These are phyloP conservation scores for Dryococelus australis DNA, from an alignment of 2,888 invertebrate species.

Conservation along the genomic window DNA sequence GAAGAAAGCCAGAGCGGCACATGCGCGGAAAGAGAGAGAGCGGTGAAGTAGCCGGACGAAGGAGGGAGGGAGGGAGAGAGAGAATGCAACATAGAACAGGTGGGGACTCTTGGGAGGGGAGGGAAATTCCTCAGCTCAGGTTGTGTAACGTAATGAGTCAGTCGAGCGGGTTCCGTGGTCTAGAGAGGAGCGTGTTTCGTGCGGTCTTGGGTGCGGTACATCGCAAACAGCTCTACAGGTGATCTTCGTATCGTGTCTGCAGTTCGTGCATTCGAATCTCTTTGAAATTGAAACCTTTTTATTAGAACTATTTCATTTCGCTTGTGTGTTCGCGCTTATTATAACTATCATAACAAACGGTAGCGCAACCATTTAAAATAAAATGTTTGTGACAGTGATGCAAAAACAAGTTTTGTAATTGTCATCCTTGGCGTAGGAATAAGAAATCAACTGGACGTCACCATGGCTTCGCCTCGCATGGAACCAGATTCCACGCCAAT, in stretches of 20 bases:
- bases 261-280: background rate
- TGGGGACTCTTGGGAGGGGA: background rate
- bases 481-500: conserved; percentile 84
- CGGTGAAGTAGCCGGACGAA: too few species aligned
- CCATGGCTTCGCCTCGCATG: conserved; percentile 54
- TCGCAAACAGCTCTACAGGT: background rate
- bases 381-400: background rate
- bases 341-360: background rate
- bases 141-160: conserved; percentile 11
- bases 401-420: background rate
- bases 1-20: background rate
- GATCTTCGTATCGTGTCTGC: background rate
- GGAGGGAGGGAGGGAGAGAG: background rate
- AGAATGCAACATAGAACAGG: background rate
- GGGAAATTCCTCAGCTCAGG: conserved; percentile 12
- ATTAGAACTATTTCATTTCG: too few species aligned
- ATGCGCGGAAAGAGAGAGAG: background rate
- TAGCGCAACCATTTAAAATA: background rate
- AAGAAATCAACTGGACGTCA: background rate
- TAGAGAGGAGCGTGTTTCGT: background rate
- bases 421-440: background rate
- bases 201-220: background rate
- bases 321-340: background rate
- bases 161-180: background rate
- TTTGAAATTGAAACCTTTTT: too few species aligned